phyloP scores from a whole-genome alignment of 2,797 vertebrate species.

The Syndactyla subalaris region DNA sequence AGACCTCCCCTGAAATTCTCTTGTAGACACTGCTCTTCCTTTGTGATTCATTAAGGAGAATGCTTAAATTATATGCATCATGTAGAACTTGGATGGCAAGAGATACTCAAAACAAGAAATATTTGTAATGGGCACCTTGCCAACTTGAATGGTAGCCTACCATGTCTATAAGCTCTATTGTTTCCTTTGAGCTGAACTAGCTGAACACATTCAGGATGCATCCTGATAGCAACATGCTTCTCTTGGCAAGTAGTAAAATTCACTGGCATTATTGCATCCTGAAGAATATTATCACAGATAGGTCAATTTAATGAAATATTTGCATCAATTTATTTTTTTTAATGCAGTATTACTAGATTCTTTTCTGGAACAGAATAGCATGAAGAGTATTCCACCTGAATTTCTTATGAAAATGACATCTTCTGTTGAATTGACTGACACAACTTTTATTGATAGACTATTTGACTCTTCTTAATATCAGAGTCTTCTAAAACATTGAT shows the following conservation, averaged over 20 bases:
- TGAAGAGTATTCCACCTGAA: not conserved
- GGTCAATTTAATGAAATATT: not conserved
- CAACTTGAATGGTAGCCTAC: conserved; percentile 33
- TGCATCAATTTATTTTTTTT: not conserved
- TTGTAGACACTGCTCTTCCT: not conserved
- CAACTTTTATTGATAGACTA: not conserved
- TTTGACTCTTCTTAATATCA: not conserved
- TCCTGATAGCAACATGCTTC: not conserved
- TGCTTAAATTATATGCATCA: conserved; percentile 6
- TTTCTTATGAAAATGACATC: not conserved
- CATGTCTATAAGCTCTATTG: not conserved
- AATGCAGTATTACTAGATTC: not conserved
- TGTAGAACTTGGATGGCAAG: conserved; percentile 1
- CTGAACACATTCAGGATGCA: not conserved
- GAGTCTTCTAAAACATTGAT: conserved; percentile 6
- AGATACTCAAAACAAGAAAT: conserved; percentile 21
- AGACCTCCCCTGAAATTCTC: not conserved
- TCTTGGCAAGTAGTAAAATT: not conserved
- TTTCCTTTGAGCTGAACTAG: not conserved
- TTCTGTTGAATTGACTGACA: not conserved
- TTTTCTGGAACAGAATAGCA: not conserved
- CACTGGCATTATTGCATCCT: not conserved
- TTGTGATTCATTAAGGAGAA: conserved; percentile 24
- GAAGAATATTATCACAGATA: not conserved
- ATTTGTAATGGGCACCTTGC: not conserved